Conservation (phyloP, 2,888 invertebrate species). For the Tuberolachnus salignus region DNA sequence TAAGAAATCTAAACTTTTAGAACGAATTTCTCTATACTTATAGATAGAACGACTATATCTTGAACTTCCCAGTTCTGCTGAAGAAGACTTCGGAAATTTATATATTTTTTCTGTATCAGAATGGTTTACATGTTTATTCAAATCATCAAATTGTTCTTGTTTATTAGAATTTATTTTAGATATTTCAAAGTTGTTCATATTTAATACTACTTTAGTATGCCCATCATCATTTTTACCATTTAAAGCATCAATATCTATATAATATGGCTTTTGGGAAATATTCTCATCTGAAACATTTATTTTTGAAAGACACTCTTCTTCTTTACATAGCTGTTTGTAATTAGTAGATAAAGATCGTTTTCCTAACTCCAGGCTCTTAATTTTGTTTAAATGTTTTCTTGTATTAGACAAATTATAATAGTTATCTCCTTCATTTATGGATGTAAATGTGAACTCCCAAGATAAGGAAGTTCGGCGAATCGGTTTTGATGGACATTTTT, state of each 20-base stretch:
- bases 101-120: neutral
- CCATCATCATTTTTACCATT: neutral
- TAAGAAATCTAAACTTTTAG: constrained; percentile 36
- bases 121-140: neutral
- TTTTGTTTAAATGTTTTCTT: neutral
- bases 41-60: neutral
- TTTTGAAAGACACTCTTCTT: constrained; percentile 9
- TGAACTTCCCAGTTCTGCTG: neutral
- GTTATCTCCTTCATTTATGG: neutral
- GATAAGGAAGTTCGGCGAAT: constrained; percentile 21
- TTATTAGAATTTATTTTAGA: neutral
- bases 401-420: neutral
- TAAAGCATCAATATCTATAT: neutral
- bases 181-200: neutral
- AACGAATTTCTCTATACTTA: constrained; percentile 2
- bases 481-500: neutral
- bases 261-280: neutral
- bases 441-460: constrained; percentile 19
- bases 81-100: neutral
- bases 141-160: neutral
- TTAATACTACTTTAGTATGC: neutral
- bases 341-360: neutral
- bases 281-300: neutral
- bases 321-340: neutral
- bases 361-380: neutral